Conservation (phyloP, 2,113 vertebrate genomes). For the Maccullochella peelii region DNA sequence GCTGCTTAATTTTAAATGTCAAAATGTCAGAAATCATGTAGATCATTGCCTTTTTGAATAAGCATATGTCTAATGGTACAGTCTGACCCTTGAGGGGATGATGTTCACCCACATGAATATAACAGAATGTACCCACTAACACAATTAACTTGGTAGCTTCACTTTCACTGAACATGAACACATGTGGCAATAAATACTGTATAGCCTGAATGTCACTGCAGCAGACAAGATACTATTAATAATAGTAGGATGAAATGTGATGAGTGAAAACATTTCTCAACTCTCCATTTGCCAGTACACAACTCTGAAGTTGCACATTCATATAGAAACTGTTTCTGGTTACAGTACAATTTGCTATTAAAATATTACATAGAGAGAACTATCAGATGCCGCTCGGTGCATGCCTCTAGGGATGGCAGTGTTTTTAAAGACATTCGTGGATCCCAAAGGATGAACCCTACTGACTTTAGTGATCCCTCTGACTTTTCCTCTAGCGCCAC, state of each 20-base stretch:
- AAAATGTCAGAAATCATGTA: not conserved
- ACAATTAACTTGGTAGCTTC: not conserved
- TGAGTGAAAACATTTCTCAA: not conserved
- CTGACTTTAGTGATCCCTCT: not conserved
- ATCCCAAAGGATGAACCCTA: not conserved
- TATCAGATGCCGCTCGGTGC: not conserved
- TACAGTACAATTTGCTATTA: not conserved
- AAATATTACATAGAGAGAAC: not conserved
- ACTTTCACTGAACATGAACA: constrained; percentile 18
- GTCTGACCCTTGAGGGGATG: not conserved
- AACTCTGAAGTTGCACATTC: not conserved
- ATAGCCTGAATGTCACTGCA: not conserved
- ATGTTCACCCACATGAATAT: not conserved
- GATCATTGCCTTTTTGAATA: not conserved
- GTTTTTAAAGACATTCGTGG: not conserved
- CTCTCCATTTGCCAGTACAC: not conserved
- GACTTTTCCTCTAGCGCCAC: not conserved
- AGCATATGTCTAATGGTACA: not conserved
- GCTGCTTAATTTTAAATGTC: not conserved
- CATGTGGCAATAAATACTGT: not conserved
- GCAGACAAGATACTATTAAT: not conserved
- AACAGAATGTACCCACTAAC: not conserved
- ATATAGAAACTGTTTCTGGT: not conserved
- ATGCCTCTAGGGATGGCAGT: too few species aligned
- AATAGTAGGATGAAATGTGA: not conserved